Percentiles rank a stretch among this genome's conserved stretches.
Evolutionary conservation across 2,113 vertebrate genomes (phyloP).

Genomic region (Trogon melanurus): DNA sequence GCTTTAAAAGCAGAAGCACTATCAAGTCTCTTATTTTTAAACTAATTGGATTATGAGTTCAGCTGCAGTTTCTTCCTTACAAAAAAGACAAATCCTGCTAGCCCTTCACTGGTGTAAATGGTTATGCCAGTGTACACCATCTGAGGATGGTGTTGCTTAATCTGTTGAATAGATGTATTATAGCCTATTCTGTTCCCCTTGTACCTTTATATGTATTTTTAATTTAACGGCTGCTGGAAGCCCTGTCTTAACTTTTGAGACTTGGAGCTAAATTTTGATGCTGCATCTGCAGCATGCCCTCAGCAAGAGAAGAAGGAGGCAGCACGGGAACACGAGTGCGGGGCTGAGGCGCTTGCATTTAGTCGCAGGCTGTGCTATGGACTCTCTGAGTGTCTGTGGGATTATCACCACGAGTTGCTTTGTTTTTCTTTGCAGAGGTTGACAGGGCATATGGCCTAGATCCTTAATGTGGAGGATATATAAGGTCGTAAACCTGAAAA

Average conservation of each 20-base stretch:
- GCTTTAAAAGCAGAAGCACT: not conserved
- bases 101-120: not conserved
- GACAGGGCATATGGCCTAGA: not conserved
- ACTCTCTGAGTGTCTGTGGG: not conserved
- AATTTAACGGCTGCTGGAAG: not conserved
- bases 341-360: not conserved
- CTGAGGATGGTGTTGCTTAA: conserved; percentile 62
- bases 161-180: not conserved
- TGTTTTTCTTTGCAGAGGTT: fast-evolving
- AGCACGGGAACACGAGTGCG: fast-evolving
- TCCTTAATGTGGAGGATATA: not conserved
- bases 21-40: not conserved
- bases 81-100: not conserved
- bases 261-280: not conserved
- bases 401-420: not conserved
- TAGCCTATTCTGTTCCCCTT: not conserved
- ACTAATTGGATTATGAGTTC: not conserved
- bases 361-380: not conserved
- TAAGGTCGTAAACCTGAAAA: not conserved
- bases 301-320: not conserved
- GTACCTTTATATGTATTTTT: not conserved
- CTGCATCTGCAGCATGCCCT: fast-evolving
- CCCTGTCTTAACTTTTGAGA: not conserved
- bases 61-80: not conserved
- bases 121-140: conserved; percentile 25